These are phyloP conservation scores for Cervus canadensis DNA, from an alignment of 2,113 vertebrate species.

Conservation along the genomic window DNA sequence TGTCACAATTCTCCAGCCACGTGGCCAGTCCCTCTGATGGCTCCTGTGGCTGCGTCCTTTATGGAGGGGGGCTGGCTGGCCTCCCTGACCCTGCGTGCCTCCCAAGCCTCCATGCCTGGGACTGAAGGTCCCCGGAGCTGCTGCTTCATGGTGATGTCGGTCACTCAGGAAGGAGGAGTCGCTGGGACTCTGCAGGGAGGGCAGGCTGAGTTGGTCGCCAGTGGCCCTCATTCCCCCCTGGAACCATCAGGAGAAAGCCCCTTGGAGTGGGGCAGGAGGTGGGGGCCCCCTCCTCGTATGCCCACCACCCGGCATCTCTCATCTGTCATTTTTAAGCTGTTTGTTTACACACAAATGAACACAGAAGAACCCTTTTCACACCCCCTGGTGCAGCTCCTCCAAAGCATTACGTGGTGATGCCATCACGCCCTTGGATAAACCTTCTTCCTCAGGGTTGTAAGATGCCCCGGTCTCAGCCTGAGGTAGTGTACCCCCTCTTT, in stretches of 20 bases:
- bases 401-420: neutral
- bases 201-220: neutral
- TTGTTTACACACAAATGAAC: neutral
- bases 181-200: rapidly evolving
- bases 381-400: no score
- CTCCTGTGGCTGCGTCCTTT: neutral
- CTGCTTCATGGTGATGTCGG: neutral
- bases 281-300: rapidly evolving
- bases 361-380: neutral
- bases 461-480: neutral
- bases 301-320: neutral
- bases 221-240: neutral
- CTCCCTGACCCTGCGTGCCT: neutral
- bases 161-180: neutral
- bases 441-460: neutral
- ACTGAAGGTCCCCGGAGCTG: neutral
- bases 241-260: no score
- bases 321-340: neutral
- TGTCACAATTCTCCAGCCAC: neutral
- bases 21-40: neutral
- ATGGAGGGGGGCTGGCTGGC: rapidly evolving
- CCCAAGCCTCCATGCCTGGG: neutral
- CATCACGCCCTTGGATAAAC: neutral
- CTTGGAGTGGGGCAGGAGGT: rapidly evolving
- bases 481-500: neutral